phyloP scores from a whole-genome alignment of 2,113 vertebrate species.

The Neotragus moschatus region DNA sequence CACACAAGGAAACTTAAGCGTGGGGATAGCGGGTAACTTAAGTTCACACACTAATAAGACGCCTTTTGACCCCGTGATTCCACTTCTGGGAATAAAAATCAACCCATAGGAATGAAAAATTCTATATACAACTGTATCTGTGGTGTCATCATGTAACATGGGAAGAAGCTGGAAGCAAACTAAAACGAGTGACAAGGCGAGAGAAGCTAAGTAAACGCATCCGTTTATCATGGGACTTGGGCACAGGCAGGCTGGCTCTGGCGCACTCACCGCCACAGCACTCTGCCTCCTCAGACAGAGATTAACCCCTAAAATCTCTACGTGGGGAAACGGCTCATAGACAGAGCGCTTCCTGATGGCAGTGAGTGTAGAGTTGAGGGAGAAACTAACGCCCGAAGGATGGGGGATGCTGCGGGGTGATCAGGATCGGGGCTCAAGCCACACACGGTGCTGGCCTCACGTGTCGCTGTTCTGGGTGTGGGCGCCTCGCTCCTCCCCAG shows the following conservation, averaged over 20 bases:
- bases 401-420: fast-evolving
- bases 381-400: neutral
- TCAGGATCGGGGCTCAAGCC: neutral
- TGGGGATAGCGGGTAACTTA: neutral
- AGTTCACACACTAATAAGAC: neutral
- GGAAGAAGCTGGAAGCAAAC: neutral
- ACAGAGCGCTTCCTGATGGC: neutral
- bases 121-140: neutral
- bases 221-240: neutral
- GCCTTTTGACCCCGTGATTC: neutral
- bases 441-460: neutral
- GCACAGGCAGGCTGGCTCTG: neutral
- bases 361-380: neutral
- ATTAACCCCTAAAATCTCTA: neutral
- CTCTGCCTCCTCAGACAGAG: neutral
- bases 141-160: neutral
- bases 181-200: neutral
- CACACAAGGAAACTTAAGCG: neutral
- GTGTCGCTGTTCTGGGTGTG: too few relatives aligned
- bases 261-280: neutral
- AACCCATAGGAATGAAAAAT: neutral
- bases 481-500: neutral
- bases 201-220: neutral
- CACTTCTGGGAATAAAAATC: neutral
- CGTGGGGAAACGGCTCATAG: neutral